Percentiles rank a stretch among this genome's conserved stretches.
Evolutionary conservation across 1,140 invertebrate genomes (phyloP).

Genomic region (Pissodes strobi): DNA sequence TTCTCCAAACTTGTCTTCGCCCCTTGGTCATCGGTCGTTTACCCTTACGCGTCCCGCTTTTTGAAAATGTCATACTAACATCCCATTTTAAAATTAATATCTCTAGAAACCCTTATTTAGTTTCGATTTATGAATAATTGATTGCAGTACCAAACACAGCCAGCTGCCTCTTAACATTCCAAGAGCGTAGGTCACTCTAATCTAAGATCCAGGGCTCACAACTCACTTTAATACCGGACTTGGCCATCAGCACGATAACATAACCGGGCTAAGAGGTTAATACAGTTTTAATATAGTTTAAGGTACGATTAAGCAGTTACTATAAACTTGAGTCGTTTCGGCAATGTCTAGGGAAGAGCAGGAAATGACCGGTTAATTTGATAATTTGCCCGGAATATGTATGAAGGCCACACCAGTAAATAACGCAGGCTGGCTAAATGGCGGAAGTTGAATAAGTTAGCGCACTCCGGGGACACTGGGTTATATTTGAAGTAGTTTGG

Average conservation of each 20-base stretch:
- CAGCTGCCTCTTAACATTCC: constrained; percentile 2
- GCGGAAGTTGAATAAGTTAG: constrained; percentile 26
- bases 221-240: constrained; percentile 2
- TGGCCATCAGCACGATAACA: not conserved
- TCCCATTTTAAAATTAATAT: too few species aligned
- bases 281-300: constrained; percentile 33
- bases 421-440: constrained; percentile 18
- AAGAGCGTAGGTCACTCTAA: constrained; percentile 5
- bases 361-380: constrained; percentile 38
- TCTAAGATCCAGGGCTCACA: not conserved
- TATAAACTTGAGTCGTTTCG: constrained; percentile 33
- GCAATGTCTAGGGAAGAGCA: constrained; percentile 19
- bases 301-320: constrained; percentile 30
- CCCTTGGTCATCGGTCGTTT: too few species aligned
- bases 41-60: too few species aligned
- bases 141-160: not conserved
- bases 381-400: constrained; percentile 35
- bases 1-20: too few species aligned
- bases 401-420: constrained; percentile 27
- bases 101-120: too few species aligned
- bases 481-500: constrained; percentile 7
- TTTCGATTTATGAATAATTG: constrained; percentile 9
- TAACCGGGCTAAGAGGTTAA: constrained; percentile 10
- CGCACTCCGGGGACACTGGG: constrained; percentile 12
- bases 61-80: too few species aligned